Evolutionary conservation across 2,113 vertebrate genomes (phyloP), one percentile per base, ranked within the genome.

Genomic region (Sylvilagus bachmani): DNA sequence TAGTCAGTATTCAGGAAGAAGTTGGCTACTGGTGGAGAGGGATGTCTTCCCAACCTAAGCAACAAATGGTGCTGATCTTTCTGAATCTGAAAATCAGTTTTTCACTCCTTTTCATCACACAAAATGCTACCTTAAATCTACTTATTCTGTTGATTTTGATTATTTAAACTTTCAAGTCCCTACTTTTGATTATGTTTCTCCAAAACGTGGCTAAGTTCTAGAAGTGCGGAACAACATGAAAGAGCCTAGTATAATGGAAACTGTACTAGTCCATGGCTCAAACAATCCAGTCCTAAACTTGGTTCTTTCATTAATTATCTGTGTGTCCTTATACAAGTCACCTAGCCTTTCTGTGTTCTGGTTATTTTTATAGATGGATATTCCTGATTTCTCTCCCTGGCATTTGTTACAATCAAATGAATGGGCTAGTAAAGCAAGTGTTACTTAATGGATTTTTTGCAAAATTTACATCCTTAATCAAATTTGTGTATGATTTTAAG

Each of bases 391-490:
- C 81, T 75, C 33, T 85, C 58, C n/a, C 61, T 96, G 89, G 51
- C 38, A 89, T 88, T 81, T 95, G 51, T 95, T n/a, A 79, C 70
- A 81, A 85, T 61, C 66, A 89, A 92, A 79, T 95, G 44, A 89
- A 44, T 44, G 44, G 7, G 44, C 44, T 44, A 44, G 44, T 44
- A 44, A 44, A 88, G 49, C 1, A 5, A 94, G 33, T 51, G 49
- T 38, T 89, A 84, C n/a, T 80, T 77, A 88, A 55, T 80, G 69
- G 79, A 58, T 3, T 64, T 44, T 87, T 90, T 79, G 82, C 44
- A 87, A 79, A 92, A 62, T 38, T 61, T 78, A 27, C 31, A 62
- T 62, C 58, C 94, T 93, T 73, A 84, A 64, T 84, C 77, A 90
- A 74, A 74, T 94, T 24, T 87, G 58, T 31, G 9, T 89, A 53